phyloP scores from a whole-genome alignment of 2,113 vertebrate species.

The Brachirus orientalis region DNA sequence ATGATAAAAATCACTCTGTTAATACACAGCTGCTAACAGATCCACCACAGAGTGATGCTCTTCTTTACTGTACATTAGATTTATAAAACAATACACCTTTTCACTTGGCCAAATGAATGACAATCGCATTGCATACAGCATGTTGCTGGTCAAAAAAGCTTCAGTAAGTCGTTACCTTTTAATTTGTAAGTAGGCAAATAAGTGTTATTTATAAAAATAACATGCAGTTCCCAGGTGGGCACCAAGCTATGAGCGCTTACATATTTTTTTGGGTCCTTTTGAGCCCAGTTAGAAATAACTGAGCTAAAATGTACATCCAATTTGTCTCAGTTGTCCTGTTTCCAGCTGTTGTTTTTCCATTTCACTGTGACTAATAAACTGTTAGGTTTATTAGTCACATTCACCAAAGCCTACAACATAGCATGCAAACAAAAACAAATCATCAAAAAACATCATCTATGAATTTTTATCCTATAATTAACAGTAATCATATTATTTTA shows the following conservation, averaged over 20 bases:
- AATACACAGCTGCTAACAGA: conserved; percentile 21
- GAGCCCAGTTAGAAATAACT: conserved; percentile 49
- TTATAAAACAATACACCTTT: conserved; percentile 39
- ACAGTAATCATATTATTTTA: too few relatives aligned
- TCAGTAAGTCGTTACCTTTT: conserved; percentile 8
- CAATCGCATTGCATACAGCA: conserved; percentile 37
- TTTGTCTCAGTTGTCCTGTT: conserved; percentile 43
- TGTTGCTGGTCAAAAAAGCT: not conserved
- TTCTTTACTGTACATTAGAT: conserved; percentile 24
- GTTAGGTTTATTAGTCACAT: conserved; percentile 36
- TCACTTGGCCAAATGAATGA: conserved; percentile 24
- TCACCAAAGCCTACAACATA: conserved; percentile 22
- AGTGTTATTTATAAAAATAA: too few relatives aligned
- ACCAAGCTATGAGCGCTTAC: conserved; percentile 38
- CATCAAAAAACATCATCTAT: not conserved
- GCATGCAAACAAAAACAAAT: conserved; percentile 13
- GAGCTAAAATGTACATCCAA: conserved; percentile 55
- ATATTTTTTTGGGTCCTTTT: conserved; percentile 65
- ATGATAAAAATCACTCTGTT: conserved; percentile 25
- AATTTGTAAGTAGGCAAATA: too few relatives aligned
- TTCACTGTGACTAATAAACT: conserved; percentile 54
- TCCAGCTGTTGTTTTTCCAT: conserved; percentile 62
- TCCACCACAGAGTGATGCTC: conserved; percentile 13
- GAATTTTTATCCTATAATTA: not conserved
- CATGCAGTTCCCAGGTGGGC: conserved; percentile 19